Evolutionary conservation across 2,888 invertebrate genomes (phyloP).

Genomic region (Andrena dorsata): DNA sequence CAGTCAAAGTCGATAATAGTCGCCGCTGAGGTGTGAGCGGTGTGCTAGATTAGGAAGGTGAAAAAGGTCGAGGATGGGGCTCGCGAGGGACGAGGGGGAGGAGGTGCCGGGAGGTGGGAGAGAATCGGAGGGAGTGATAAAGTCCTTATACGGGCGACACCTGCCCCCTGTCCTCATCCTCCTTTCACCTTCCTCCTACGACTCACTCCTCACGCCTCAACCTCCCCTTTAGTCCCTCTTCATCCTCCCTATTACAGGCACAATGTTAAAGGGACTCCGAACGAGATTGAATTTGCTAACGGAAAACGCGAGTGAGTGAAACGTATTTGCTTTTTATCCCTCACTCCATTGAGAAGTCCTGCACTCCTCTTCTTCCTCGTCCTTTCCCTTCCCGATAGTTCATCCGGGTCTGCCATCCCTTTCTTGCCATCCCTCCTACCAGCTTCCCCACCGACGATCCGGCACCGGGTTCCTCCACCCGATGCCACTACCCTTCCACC

Average conservation of each 20-base stretch:
- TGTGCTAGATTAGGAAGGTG: slow-evolving; percentile 73
- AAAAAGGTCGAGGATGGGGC: slow-evolving; percentile 65
- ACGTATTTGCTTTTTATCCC: slow-evolving; percentile 84
- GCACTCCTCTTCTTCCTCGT: slow-evolving; percentile 65
- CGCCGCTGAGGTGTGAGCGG: slow-evolving; percentile 75
- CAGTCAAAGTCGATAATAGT: slow-evolving; percentile 81
- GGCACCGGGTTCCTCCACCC: slow-evolving; percentile 48
- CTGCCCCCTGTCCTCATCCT: slow-evolving; percentile 73
- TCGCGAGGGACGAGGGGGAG: slow-evolving; percentile 23
- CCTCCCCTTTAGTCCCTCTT: slow-evolving; percentile 78
- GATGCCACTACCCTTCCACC: slow-evolving; percentile 66
- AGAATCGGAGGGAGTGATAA: slow-evolving; percentile 78
- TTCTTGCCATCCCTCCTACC: slow-evolving; percentile 45
- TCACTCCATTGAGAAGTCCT: slow-evolving; percentile 81
- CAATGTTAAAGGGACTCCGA: slow-evolving; percentile 84
- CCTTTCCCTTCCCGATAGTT: slow-evolving; percentile 52
- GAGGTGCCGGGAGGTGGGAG: slow-evolving; percentile 55
- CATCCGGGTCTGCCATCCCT: slow-evolving; percentile 54
- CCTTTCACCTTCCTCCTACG: slow-evolving; percentile 62
- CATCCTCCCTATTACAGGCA: slow-evolving; percentile 83
- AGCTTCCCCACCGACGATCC: slow-evolving; percentile 53
- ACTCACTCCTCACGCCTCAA: slow-evolving; percentile 72
- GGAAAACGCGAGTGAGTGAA: slow-evolving; percentile 84
- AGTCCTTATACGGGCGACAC: slow-evolving; percentile 83
- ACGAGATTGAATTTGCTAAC: slow-evolving; percentile 85